A percentile compares a stretch with the other conserved stretches of the same genome.
phyloP scores from a whole-genome alignment of 2,888 invertebrate species.

The Catocala nupta region DNA sequence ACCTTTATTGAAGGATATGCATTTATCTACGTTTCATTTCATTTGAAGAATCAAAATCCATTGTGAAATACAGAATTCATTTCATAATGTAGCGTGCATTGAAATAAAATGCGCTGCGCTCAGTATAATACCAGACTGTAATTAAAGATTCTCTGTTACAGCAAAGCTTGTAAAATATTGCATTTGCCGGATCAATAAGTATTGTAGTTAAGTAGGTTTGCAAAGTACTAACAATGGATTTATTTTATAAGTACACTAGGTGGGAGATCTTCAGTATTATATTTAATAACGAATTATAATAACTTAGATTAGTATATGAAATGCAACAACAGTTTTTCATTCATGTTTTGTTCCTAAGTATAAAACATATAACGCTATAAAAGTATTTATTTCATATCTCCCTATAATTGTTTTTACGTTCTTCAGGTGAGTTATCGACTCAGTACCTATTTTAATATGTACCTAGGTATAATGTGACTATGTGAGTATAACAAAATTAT shows the following conservation, averaged over 20 bases:
- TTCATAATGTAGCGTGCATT: background rate
- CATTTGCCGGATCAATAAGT: background rate
- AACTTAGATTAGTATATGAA: no score
- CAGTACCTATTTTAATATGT: no score
- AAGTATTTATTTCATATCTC: background rate
- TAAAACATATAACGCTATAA: no score
- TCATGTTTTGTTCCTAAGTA: no score
- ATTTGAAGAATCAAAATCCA: background rate
- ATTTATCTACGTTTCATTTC: background rate
- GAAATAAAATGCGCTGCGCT: background rate
- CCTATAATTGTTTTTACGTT: background rate
- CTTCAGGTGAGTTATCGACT: no score
- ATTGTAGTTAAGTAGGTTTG: background rate
- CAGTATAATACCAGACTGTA: background rate
- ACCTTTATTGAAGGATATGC: background rate
- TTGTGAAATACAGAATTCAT: constrained; percentile 1
- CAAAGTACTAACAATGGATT: no score
- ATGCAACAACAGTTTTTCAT: no score
- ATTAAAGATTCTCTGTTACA: background rate
- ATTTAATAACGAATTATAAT: no score
- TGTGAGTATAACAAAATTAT: no score
- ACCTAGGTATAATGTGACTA: no score
- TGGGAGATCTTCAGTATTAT: no score
- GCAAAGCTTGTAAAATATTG: background rate
- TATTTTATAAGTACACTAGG: no score